These are phyloP conservation scores for Lycocorax pyrrhopterus DNA, from an alignment of 2,113 vertebrate species.

Conservation along the genomic window DNA sequence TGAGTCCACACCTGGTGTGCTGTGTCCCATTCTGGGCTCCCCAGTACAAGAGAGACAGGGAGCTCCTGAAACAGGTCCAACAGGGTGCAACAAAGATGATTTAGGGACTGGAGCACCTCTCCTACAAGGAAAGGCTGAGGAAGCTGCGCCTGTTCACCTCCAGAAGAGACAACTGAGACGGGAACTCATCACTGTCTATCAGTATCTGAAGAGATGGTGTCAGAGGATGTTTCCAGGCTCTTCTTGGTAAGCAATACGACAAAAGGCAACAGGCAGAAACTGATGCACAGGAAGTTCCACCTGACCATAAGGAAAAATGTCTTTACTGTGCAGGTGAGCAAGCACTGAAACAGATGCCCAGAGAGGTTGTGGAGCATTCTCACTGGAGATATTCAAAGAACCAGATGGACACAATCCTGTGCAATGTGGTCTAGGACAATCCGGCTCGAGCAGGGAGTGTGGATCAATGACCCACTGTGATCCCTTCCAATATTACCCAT, in stretches of 20 bases:
- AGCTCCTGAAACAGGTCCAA: not conserved
- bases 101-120: not conserved
- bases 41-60: not conserved
- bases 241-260: not conserved
- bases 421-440: not conserved
- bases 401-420: not conserved
- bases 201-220: not conserved
- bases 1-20: not conserved
- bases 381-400: not conserved
- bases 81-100: not conserved
- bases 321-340: not conserved
- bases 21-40: not conserved
- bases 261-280: not conserved
- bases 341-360: not conserved
- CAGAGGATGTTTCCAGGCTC: not conserved
- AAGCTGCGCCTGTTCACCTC: not conserved
- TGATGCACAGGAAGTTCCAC: not conserved
- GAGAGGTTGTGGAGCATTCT: not conserved
- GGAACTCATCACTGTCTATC: not conserved
- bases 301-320: not conserved
- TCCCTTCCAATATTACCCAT: not conserved
- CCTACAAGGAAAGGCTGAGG: not conserved
- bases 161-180: not conserved
- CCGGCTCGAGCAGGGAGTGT: not conserved
- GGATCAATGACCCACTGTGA: not conserved